These are phyloP conservation scores for Oasisia sp. DNA, from an alignment of 2,888 invertebrate species.

Conservation along the genomic window DNA sequence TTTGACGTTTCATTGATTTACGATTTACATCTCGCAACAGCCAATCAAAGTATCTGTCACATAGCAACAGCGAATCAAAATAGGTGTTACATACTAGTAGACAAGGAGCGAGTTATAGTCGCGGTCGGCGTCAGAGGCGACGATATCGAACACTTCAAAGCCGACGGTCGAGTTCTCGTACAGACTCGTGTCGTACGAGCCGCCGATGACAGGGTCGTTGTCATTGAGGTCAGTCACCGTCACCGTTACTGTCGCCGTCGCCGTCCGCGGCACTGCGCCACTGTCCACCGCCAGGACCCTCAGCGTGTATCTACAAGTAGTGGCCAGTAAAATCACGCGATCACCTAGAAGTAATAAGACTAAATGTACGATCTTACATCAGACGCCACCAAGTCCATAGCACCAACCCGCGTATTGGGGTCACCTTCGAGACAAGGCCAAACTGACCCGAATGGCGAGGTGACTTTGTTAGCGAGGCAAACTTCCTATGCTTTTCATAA, in stretches of 20 bases:
- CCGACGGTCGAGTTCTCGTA: conserved; percentile 48
- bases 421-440: too few relatives aligned
- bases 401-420: too few relatives aligned
- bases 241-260: conserved; percentile 51
- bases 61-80: too few relatives aligned
- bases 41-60: too few relatives aligned
- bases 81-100: conserved; percentile 34
- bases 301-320: conserved; percentile 47
- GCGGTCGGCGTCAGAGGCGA: conserved; percentile 50
- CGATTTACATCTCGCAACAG: too few relatives aligned
- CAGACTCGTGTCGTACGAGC: conserved; percentile 44
- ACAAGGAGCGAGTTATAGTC: conserved; percentile 46
- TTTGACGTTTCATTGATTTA: too few relatives aligned
- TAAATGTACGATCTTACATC: neutral
- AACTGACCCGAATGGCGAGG: too few relatives aligned
- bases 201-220: conserved; percentile 48
- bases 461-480: too few relatives aligned
- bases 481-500: too few relatives aligned
- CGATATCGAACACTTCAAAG: conserved; percentile 44
- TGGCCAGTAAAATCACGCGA: too few relatives aligned
- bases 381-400: too few relatives aligned
- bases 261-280: conserved; percentile 43
- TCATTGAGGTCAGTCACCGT: conserved; percentile 54
- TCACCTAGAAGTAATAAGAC: neutral
- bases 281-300: conserved; percentile 48